Conservation (phyloP, 2,797 vertebrate genomes). For the Spheniscus humboldti region DNA sequence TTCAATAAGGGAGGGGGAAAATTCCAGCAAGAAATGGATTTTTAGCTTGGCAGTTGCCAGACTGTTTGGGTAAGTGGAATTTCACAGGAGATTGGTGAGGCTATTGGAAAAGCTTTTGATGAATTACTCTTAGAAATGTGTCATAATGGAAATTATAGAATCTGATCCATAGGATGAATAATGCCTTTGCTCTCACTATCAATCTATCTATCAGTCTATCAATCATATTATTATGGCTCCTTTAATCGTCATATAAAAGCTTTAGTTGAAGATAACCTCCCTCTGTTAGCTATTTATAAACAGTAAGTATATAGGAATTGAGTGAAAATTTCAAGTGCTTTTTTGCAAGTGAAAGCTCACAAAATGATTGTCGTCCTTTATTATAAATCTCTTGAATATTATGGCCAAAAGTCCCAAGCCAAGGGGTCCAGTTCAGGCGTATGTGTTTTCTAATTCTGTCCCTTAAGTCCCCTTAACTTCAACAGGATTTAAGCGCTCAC, state of each 20-base stretch:
- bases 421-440: background rate
- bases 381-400: background rate
- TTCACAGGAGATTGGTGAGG: background rate
- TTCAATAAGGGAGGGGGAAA: background rate
- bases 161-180: background rate
- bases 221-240: background rate
- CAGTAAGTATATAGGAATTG: background rate
- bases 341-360: background rate
- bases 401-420: background rate
- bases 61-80: background rate
- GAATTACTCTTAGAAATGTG: background rate
- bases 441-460: background rate
- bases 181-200: background rate
- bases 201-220: background rate
- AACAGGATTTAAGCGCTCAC: background rate
- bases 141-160: background rate
- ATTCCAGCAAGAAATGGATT: background rate
- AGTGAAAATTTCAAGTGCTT: background rate
- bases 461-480: background rate
- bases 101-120: background rate
- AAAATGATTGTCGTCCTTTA: rapidly evolving
- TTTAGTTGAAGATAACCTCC: background rate
- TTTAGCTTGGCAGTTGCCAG: background rate
- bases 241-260: background rate
- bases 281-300: background rate